Evolutionary conservation across 2,888 invertebrate genomes (phyloP).

Genomic region (Dasysyrphus albostriatus): DNA sequence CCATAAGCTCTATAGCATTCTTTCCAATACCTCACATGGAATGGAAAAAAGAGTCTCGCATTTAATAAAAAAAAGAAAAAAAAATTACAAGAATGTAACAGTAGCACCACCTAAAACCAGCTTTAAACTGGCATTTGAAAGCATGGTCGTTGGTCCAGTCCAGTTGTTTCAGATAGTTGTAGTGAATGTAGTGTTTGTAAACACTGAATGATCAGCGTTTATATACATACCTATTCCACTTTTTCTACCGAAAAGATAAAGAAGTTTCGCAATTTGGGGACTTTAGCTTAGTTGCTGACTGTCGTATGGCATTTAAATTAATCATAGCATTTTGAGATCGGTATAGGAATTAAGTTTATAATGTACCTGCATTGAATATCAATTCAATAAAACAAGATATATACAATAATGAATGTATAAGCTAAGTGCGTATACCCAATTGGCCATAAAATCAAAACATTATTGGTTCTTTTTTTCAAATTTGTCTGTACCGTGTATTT

Average conservation of each 20-base stretch:
- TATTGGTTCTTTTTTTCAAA: not conserved
- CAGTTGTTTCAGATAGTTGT: slow-evolving; percentile 28
- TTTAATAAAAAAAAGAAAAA: slow-evolving; percentile 6
- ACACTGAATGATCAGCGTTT: not conserved
- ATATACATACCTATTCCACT: not conserved
- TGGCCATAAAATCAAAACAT: not conserved
- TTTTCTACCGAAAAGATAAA: slow-evolving; percentile 5
- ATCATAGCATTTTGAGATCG: not conserved
- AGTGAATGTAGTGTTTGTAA: slow-evolving; percentile 30
- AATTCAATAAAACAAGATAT: not conserved
- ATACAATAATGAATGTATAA: not conserved
- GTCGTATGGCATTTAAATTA: slow-evolving; percentile 23
- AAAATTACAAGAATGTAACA: slow-evolving; percentile 14
- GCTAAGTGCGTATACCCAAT: slow-evolving; percentile 1
- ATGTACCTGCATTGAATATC: not conserved
- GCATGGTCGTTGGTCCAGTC: slow-evolving; percentile 33
- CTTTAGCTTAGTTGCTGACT: not conserved
- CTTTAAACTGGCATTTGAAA: slow-evolving; percentile 31
- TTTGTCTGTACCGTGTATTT: not conserved
- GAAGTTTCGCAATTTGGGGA: slow-evolving; percentile 19
- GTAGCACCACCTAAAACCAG: slow-evolving; percentile 25
- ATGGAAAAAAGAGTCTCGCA: slow-evolving; percentile 14
- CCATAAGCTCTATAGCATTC: slow-evolving; percentile 23
- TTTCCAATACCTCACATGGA: slow-evolving; percentile 25
- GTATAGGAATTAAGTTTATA: not conserved